Percentiles rank a stretch among this genome's conserved stretches.
Evolutionary conservation across 2,888 invertebrate species (phyloP).

Genomic region (Byasa hedistus): DNA sequence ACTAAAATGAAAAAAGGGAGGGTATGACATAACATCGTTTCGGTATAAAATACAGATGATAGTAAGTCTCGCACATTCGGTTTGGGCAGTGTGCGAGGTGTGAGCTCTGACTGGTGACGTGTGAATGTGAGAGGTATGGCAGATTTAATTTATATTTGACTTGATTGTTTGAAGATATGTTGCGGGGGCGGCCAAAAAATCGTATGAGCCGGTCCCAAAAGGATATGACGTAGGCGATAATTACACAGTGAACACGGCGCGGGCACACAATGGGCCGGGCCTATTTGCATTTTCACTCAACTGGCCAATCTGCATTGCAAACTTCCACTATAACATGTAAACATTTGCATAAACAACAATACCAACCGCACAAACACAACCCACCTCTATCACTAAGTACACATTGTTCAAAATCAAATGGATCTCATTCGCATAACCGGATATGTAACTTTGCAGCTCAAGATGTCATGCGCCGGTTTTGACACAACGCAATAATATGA

Average conservation of each 20-base stretch:
- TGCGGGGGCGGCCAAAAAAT: too few species aligned
- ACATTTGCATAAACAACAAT: slow-evolving; percentile 42
- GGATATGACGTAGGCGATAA: slow-evolving; percentile 33
- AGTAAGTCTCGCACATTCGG: too few species aligned
- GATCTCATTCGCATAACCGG: neutral
- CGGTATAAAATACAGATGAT: too few species aligned
- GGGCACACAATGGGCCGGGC: slow-evolving; percentile 46
- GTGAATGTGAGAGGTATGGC: too few species aligned
- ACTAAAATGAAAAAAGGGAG: too few species aligned
- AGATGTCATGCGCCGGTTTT: slow-evolving; percentile 56
- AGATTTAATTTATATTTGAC: too few species aligned
- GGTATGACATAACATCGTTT: too few species aligned
- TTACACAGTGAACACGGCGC: slow-evolving; percentile 41
- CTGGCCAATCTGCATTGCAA: slow-evolving; percentile 72
- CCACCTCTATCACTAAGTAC: slow-evolving; percentile 28
- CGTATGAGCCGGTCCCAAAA: neutral
- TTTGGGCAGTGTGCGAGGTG: too few species aligned
- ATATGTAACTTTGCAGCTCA: slow-evolving; percentile 35
- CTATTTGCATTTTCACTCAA: slow-evolving; percentile 71
- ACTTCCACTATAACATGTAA: slow-evolving; percentile 58
- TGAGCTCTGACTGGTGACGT: too few species aligned
- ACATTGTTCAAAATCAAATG: slow-evolving; percentile 21
- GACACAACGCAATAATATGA: slow-evolving; percentile 53
- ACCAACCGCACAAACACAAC: slow-evolving; percentile 22
- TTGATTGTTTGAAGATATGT: too few species aligned